Conservation (phyloP, 2,113 vertebrate genomes). For the Blennius ocellaris region DNA sequence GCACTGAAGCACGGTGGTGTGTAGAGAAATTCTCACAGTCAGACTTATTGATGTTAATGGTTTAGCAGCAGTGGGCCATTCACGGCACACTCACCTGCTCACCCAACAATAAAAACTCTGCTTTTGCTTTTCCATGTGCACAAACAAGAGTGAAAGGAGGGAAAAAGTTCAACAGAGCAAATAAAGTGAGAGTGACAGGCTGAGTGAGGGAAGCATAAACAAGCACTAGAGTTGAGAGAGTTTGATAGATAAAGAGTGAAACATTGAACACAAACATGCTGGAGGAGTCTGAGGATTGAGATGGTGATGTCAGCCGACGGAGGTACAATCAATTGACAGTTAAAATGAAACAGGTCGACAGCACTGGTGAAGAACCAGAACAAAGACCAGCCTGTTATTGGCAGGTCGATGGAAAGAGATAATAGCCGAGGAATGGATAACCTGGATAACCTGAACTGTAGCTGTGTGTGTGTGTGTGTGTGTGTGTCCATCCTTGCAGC, state of each 20-base stretch:
- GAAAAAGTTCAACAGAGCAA: slow-evolving; percentile 26
- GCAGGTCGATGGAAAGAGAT: slow-evolving; percentile 29
- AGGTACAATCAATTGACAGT: slow-evolving; percentile 41
- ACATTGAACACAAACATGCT: slow-evolving; percentile 15
- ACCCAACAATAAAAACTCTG: slow-evolving; percentile 14
- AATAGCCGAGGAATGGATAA: slow-evolving; percentile 22
- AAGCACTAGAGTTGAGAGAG: background rate
- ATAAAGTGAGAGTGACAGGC: slow-evolving; percentile 37
- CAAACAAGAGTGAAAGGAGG: slow-evolving; percentile 11
- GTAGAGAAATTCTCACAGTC: slow-evolving; percentile 25
- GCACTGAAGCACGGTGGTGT: slow-evolving; percentile 1
- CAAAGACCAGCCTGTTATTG: too few species aligned
- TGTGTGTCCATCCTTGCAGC: too few species aligned
- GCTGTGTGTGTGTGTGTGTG: background rate
- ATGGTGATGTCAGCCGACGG: slow-evolving; percentile 38
- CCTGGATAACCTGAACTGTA: background rate
- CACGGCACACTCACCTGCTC: slow-evolving; percentile 27
- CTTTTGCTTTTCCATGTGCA: slow-evolving; percentile 3
- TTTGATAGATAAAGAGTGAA: slow-evolving; percentile 46
- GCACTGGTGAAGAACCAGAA: too few species aligned
- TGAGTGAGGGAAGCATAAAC: slow-evolving; percentile 16
- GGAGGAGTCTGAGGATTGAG: background rate
- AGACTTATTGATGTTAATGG: slow-evolving; percentile 35
- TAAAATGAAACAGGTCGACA: slow-evolving; percentile 50
- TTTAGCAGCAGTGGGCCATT: slow-evolving; percentile 18